Evolutionary conservation across 2,888 invertebrate genomes (phyloP), one percentile per base, ranked within the genome.

Genomic region (Zelleria hepariella): DNA sequence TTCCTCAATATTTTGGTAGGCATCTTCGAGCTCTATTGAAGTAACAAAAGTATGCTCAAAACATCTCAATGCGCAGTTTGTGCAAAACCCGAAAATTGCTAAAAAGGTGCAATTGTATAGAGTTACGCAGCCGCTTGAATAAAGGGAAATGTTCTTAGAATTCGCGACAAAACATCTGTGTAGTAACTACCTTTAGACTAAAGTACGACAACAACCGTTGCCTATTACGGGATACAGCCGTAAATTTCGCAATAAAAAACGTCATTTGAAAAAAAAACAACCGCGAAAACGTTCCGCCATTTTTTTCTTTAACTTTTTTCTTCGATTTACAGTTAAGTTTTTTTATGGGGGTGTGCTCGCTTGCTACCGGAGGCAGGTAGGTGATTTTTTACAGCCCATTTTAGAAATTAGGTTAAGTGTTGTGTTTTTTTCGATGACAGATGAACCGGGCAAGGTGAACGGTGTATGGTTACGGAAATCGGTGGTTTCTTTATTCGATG

Each of bases 381-480:
- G 65, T 67, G 67, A 79, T 81, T 84, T 85, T 75, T 70, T 61
- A 66, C 65, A 68, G 69, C 71, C 73, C 70, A 73, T 75, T 76
- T 70, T 75, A 77, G 75, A 79, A 85, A 82, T 82, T 86, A 83
- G 87, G 86, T 86, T 86, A 86, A 80, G 72, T 66, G 65, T 81
- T 82, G 3, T 7, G 32, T 32, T 42, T 42, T 71, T 72, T 80
- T 76, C 64, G 65, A 63, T 68, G 78, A 77, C 81, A 84, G 78
- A 77, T 78, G 85, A 83, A 71, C 67, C 72, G 70, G 73, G 77
- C 81, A 83, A 86, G 86, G 86, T 84, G 83, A 82, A 75, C 75
- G 78, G 86, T 81, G 75, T 87, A 77, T 72, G 71, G 85, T 87
- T 88, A 86, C 87, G 88, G 88, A 84, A 86, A 85, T 85, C 75